phyloP scores from a whole-genome alignment of 2,113 vertebrate species.

The Hemibagrus wyckioides region DNA sequence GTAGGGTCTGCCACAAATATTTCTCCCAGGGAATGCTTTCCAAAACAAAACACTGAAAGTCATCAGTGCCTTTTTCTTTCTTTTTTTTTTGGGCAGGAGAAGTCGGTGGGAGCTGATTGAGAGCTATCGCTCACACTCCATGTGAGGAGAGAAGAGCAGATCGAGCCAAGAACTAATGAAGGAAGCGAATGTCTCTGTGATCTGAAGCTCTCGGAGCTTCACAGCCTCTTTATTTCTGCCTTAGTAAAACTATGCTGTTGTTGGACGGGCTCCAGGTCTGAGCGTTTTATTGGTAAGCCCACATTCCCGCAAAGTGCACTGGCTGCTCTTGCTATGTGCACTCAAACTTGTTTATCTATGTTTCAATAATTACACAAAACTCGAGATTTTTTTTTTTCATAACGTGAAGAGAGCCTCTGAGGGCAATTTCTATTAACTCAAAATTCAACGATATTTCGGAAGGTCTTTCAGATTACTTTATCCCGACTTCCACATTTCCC shows the following conservation, averaged over 20 bases:
- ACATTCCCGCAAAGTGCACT: neutral
- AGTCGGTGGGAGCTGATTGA: slow-evolving; percentile 59
- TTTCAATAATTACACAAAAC: slow-evolving; percentile 35
- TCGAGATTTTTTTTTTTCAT: neutral
- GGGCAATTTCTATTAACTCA: slow-evolving; percentile 12
- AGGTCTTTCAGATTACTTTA: slow-evolving; percentile 21
- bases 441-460: neutral
- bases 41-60: slow-evolving; percentile 69
- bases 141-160: neutral
- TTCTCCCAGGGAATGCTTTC: slow-evolving; percentile 65
- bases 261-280: slow-evolving; percentile 40
- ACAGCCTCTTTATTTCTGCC: slow-evolving; percentile 38
- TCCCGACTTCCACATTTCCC: slow-evolving; percentile 31
- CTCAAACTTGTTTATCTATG: slow-evolving; percentile 16
- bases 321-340: neutral
- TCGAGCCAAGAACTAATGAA: slow-evolving; percentile 32
- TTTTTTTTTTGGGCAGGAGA: slow-evolving; percentile 35
- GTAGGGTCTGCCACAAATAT: slow-evolving; percentile 65
- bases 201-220: slow-evolving; percentile 10
- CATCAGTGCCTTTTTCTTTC: slow-evolving; percentile 59
- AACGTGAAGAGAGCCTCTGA: neutral
- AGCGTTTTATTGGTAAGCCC: slow-evolving; percentile 40
- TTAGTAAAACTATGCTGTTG: slow-evolving; percentile 39
- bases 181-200: slow-evolving; percentile 41
- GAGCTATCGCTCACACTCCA: slow-evolving; percentile 54